Evolutionary conservation across 2,113 vertebrate species (phyloP).

Genomic region (Leucopsar rothschildi): DNA sequence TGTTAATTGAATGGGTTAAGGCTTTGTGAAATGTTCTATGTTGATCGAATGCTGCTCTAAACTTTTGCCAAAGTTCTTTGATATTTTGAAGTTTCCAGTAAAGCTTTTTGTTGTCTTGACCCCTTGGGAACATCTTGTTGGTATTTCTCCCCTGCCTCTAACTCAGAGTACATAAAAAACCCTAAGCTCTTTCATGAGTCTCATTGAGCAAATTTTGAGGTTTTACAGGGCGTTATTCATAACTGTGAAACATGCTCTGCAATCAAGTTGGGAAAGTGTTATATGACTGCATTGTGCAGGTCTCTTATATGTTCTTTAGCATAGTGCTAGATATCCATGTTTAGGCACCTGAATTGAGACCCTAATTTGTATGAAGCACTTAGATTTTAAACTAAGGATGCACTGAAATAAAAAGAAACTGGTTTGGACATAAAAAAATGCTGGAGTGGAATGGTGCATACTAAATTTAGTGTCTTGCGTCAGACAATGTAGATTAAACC

Average conservation of each 20-base stretch:
- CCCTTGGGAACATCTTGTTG: no score
- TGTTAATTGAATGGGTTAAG: no score
- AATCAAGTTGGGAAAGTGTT: background rate
- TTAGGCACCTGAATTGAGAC: background rate
- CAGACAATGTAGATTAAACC: background rate
- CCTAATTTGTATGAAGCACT: background rate
- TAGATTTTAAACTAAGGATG: background rate
- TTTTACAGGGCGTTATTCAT: background rate
- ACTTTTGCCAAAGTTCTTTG: background rate
- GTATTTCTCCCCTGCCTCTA: background rate
- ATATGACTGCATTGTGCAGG: background rate
- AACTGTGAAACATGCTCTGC: background rate
- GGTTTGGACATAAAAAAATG: background rate
- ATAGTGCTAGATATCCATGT: background rate
- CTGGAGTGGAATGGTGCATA: background rate
- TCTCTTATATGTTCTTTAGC: background rate
- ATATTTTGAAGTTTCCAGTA: background rate
- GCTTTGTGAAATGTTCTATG: background rate
- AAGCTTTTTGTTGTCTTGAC: background rate
- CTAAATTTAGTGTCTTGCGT: background rate
- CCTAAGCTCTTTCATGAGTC: background rate
- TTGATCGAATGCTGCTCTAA: background rate
- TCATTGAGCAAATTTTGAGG: background rate
- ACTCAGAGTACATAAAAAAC: background rate
- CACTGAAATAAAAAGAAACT: background rate